Conservation (phyloP, 2,113 vertebrate genomes). For the Nothocercus julius region DNA sequence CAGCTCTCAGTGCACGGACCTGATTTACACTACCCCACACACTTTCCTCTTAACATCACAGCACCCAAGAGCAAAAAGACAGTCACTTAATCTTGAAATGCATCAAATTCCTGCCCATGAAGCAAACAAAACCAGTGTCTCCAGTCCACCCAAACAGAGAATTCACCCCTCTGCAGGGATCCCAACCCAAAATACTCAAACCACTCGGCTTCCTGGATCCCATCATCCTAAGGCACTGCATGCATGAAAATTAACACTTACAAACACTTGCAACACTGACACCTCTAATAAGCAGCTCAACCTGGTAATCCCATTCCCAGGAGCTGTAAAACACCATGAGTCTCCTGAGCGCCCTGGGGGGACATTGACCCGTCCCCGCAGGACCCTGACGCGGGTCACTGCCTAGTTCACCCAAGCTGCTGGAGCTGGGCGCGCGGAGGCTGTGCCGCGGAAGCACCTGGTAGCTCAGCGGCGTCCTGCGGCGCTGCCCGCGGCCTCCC, state of each 20-base stretch:
- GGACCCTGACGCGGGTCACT: not conserved
- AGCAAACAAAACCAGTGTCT: not conserved
- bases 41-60: not conserved
- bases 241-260: not conserved
- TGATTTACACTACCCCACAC: constrained; percentile 18
- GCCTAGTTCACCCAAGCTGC: not conserved
- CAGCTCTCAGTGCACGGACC: not conserved
- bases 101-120: not conserved
- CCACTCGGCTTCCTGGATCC: not conserved
- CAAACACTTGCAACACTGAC: not conserved
- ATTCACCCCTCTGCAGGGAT: not conserved
- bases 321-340: not conserved
- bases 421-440: not conserved
- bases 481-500: not conserved
- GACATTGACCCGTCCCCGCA: accelerated
- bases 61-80: not conserved
- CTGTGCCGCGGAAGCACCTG: accelerated
- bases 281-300: not conserved
- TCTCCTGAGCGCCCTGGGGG: accelerated
- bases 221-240: not conserved
- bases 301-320: not conserved
- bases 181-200: not conserved
- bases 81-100: not conserved
- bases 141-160: not conserved
- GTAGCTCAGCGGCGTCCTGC: not conserved